These are phyloP conservation scores for Mamestra brassicae DNA, from an alignment of 2,888 invertebrate genomes.

Conservation along the genomic window DNA sequence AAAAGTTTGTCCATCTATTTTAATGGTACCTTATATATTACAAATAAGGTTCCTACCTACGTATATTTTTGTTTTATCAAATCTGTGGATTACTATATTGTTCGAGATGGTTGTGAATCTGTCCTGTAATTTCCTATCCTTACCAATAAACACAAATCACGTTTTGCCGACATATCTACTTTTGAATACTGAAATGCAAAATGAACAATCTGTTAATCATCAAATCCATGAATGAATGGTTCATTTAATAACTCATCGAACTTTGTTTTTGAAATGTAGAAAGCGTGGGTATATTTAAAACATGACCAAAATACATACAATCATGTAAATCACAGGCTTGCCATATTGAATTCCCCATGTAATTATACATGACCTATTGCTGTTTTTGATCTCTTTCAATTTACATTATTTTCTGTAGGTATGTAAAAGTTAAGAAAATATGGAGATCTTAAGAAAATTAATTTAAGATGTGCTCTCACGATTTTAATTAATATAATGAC, in stretches of 20 bases:
- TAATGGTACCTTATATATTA: neutral
- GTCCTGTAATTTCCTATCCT: neutral
- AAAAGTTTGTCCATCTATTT: too few relatives aligned
- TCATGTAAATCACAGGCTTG: constrained; percentile 1
- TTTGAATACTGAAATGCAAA: neutral
- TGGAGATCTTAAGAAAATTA: constrained; percentile 3
- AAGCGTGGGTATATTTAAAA: neutral
- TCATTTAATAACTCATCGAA: neutral
- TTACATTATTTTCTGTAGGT: constrained; percentile 3
- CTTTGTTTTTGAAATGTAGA: neutral
- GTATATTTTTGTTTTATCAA: neutral
- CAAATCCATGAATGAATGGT: too few relatives aligned
- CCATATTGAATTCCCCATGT: neutral
- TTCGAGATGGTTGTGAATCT: neutral
- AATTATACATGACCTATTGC: neutral
- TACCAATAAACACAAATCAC: neutral
- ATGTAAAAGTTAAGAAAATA: constrained; percentile 2
- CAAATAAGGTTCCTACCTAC: neutral
- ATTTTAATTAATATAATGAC: constrained; percentile 19
- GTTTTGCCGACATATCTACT: too few relatives aligned
- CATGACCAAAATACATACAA: neutral
- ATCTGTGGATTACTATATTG: neutral
- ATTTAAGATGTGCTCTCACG: constrained; percentile 23
- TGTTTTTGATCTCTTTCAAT: constrained; percentile 3
- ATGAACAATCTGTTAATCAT: neutral